A percentile compares a stretch with the other conserved stretches of the same genome.
Evolutionary conservation across 2,888 invertebrate genomes (phyloP).

Genomic region (Bedellia somnulentella): DNA sequence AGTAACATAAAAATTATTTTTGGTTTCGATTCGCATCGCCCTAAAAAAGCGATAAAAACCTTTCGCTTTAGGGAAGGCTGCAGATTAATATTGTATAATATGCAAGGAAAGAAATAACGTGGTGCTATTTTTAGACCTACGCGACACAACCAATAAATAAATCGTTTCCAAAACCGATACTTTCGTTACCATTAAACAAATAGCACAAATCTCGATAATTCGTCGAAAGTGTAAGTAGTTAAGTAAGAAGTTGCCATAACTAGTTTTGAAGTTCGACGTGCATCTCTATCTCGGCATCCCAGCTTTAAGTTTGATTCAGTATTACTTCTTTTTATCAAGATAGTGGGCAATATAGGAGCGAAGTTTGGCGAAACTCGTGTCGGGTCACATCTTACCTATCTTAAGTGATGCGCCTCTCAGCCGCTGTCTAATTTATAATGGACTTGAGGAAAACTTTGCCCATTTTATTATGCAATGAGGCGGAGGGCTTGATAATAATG

Average conservation of each 20-base stretch:
- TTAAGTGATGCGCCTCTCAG: constrained; percentile 56
- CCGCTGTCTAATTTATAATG: constrained; percentile 62
- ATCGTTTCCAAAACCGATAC: no score
- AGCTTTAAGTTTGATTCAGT: constrained; percentile 47
- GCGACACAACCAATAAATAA: no score
- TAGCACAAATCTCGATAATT: no score
- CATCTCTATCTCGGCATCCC: constrained; percentile 34
- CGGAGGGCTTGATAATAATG: constrained; percentile 57
- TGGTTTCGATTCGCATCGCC: no score
- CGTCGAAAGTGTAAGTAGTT: no score
- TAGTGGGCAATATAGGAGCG: constrained; percentile 41
- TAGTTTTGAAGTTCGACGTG: constrained; percentile 24
- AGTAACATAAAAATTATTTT: no score
- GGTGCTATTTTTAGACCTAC: no score
- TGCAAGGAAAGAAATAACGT: no score
- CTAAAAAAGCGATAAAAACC: no score
- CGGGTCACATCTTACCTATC: constrained; percentile 56
- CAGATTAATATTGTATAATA: no score
- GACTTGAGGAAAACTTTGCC: constrained; percentile 58
- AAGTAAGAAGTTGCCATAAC: constrained; percentile 2
- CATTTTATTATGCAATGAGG: constrained; percentile 62
- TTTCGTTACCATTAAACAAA: no score
- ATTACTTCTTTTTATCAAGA: constrained; percentile 58
- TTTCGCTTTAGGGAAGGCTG: no score
- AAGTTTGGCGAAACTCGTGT: constrained; percentile 27